Conservation (phyloP, 2,113 vertebrate genomes). For the Thamnaconus septentrionalis region DNA sequence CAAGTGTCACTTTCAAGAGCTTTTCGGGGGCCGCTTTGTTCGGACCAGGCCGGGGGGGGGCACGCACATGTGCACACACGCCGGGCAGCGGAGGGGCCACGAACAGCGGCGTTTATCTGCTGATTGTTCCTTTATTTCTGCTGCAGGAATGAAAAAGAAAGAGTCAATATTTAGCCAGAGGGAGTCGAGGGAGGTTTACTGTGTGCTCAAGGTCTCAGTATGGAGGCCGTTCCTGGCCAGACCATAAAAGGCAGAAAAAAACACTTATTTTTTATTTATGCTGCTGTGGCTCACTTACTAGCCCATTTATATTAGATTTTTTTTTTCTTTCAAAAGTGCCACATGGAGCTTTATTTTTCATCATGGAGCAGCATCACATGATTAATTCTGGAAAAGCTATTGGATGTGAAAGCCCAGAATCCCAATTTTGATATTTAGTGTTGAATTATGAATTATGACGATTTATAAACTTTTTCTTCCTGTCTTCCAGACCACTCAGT, state of each 20-base stretch:
- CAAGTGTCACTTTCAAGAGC: slow-evolving; percentile 30
- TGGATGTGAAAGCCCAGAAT: no score
- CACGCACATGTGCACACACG: not conserved
- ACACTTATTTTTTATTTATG: no score
- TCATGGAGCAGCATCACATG: no score
- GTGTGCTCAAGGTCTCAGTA: not conserved
- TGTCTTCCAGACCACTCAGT: slow-evolving; percentile 85
- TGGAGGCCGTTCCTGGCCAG: not conserved
- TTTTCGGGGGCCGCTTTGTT: slow-evolving; percentile 8
- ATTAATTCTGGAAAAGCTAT: no score
- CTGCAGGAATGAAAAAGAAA: slow-evolving; percentile 6
- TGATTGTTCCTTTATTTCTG: slow-evolving; percentile 35
- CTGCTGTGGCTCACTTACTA: no score
- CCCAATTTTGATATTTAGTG: not conserved
- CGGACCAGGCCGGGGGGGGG: not conserved
- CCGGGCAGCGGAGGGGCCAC: not conserved
- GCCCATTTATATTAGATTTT: no score
- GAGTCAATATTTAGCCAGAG: slow-evolving; percentile 44
- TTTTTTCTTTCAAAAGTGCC: no score
- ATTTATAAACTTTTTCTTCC: not conserved
- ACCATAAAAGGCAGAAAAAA: not conserved
- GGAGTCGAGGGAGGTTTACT: slow-evolving; percentile 17
- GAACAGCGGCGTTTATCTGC: slow-evolving; percentile 33
- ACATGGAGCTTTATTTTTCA: no score
- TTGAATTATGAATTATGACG: no score